phyloP scores from a whole-genome alignment of 2,797 vertebrate genomes.

The Lagorchestes hirsutus region DNA sequence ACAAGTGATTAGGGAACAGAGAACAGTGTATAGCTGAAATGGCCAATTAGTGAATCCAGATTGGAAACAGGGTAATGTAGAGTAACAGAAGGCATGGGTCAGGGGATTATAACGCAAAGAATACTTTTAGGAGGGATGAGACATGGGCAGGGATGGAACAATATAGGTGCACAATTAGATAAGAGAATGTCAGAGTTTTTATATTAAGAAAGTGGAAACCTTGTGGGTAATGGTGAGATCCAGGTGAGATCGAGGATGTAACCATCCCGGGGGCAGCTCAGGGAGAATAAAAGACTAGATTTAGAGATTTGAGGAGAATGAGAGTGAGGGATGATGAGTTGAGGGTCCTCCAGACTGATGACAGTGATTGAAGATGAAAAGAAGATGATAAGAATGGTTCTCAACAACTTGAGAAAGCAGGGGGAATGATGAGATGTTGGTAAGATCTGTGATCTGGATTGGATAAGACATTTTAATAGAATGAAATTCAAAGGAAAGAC shows the following conservation, averaged over 20 bases:
- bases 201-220: background rate
- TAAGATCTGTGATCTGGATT: background rate
- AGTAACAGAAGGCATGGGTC: background rate
- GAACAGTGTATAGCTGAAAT: background rate
- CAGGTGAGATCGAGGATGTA: background rate
- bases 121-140: background rate
- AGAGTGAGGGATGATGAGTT: background rate
- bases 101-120: background rate
- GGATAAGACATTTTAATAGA: background rate
- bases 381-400: background rate
- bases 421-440: background rate
- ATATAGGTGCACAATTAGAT: background rate
- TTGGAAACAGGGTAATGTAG: background rate
- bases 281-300: background rate
- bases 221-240: background rate
- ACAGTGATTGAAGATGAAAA: background rate
- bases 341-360: background rate
- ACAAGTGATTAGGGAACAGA: background rate
- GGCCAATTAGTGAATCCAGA: background rate
- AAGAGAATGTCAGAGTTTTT: background rate
- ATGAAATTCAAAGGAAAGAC: background rate
- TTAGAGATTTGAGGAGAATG: background rate
- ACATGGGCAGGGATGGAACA: background rate
- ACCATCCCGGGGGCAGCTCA: background rate
- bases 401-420: background rate